These are phyloP conservation scores for Brachionus manjavacas DNA, from an alignment of 1,140 invertebrate species.

Conservation along the genomic window DNA sequence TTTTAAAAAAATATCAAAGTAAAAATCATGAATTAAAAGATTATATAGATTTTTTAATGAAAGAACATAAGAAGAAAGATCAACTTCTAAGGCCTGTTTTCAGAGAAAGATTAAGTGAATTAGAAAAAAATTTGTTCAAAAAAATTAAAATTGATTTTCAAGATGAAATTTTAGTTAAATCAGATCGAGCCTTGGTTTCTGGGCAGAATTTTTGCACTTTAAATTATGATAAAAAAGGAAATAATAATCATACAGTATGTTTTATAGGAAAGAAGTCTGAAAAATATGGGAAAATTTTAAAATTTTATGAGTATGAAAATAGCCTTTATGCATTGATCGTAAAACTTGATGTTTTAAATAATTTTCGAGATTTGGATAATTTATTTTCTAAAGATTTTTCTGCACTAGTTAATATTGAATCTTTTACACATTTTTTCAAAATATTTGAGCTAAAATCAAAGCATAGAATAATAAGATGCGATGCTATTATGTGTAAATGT, in stretches of 20 bases:
- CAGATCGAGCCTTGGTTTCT: neutral
- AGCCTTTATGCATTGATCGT: neutral
- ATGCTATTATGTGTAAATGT: neutral
- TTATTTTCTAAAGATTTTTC: neutral
- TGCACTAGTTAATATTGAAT: neutral
- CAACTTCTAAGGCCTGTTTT: conserved; percentile 2
- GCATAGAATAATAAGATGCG: neutral
- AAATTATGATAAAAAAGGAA: neutral
- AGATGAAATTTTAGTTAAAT: neutral
- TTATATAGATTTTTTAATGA: neutral
- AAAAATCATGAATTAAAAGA: neutral
- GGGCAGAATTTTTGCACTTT: neutral
- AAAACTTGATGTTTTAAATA: neutral
- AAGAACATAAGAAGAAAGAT: neutral
- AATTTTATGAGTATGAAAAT: conserved; percentile 11
- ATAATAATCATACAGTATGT: neutral
- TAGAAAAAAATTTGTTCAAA: neutral
- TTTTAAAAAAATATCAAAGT: neutral
- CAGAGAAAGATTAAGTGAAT: neutral
- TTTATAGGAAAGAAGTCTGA: neutral
- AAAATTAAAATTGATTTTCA: neutral
- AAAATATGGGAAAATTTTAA: neutral
- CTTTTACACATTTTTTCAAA: neutral
- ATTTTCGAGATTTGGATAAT: neutral
- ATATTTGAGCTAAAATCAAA: neutral